phyloP scores from a whole-genome alignment of 1,140 invertebrate genomes.

The Drosophila albomicans region DNA sequence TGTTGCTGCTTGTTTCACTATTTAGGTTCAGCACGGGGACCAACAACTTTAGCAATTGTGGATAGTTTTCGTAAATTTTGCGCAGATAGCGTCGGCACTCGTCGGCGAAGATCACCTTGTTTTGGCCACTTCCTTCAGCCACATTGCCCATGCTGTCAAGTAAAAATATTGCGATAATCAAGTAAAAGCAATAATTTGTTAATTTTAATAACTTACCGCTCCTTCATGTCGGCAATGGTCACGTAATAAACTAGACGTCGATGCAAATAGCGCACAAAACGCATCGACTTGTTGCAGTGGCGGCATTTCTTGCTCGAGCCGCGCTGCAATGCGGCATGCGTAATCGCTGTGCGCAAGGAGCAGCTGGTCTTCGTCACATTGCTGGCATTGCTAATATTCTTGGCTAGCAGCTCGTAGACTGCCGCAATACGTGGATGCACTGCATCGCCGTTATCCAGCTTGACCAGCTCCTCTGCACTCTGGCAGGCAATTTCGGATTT shows the following conservation, averaged over 20 bases:
- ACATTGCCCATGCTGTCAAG: conserved; percentile 46
- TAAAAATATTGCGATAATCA: neutral
- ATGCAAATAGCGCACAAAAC: conserved; percentile 87
- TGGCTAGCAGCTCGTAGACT: conserved; percentile 60
- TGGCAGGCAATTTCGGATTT: conserved; percentile 84
- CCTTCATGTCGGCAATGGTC: conserved; percentile 83
- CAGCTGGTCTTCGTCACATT: conserved; percentile 87
- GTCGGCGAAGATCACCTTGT: conserved; percentile 86
- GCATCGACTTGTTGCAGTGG: conserved; percentile 87
- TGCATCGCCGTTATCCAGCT: conserved; percentile 66
- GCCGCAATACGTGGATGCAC: conserved; percentile 76
- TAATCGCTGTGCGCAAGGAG: conserved; percentile 87
- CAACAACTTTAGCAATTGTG: conserved; percentile 89
- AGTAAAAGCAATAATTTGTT: neutral
- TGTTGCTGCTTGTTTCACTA: conserved; percentile 44
- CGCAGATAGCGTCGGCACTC: conserved; percentile 90
- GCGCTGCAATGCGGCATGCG: conserved; percentile 86
- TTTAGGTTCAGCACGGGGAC: conserved; percentile 89
- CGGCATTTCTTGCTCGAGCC: conserved; percentile 87
- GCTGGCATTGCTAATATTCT: conserved; percentile 53
- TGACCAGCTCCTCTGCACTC: conserved; percentile 65
- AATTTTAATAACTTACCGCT: conserved; percentile 44
- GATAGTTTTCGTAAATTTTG: conserved; percentile 92
- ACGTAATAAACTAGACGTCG: conserved; percentile 87
- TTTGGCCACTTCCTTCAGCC: conserved; percentile 57